Conservation (phyloP, 2,113 vertebrate species). For the Hiodon alosoides region DNA sequence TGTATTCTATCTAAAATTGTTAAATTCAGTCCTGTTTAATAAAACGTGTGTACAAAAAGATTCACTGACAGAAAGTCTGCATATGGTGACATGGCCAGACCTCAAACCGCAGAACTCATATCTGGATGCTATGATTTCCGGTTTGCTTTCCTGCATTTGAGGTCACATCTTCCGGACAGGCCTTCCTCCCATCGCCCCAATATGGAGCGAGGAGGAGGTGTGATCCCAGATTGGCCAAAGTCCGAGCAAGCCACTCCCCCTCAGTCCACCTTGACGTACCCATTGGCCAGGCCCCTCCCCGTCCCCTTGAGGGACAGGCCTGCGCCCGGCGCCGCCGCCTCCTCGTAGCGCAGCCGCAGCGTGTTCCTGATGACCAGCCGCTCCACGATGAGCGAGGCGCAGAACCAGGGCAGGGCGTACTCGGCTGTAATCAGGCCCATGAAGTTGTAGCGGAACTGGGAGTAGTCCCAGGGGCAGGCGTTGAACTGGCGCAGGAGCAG, state of each 20-base stretch:
- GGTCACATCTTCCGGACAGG: too few species aligned
- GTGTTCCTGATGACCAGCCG: slow-evolving; percentile 91
- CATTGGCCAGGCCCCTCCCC: slow-evolving; percentile 55
- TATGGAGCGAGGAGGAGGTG: too few species aligned
- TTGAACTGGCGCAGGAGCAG: slow-evolving; percentile 87
- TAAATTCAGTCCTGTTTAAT: too few species aligned
- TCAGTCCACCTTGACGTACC: slow-evolving; percentile 86
- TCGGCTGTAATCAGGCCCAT: slow-evolving; percentile 95
- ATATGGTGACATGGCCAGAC: too few species aligned
- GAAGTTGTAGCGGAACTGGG: slow-evolving; percentile 95
- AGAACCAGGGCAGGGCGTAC: slow-evolving; percentile 96
- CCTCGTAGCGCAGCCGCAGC: slow-evolving; percentile 81
- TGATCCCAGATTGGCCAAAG: too few species aligned
- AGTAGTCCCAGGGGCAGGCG: slow-evolving; percentile 98
- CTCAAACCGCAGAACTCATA: too few species aligned
- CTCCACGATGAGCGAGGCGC: slow-evolving; percentile 88
- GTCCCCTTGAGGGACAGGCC: not conserved
- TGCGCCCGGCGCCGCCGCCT: slow-evolving; percentile 64
- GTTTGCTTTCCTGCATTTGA: too few species aligned
- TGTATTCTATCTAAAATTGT: too few species aligned
- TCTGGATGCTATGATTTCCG: too few species aligned
- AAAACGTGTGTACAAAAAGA: too few species aligned
- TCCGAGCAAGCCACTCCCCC: not conserved
- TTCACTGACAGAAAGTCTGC: too few species aligned
- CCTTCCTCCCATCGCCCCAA: too few species aligned